These are phyloP conservation scores for Gymnopithys bicolor DNA, from an alignment of 2,797 vertebrate genomes.

Conservation along the genomic window DNA sequence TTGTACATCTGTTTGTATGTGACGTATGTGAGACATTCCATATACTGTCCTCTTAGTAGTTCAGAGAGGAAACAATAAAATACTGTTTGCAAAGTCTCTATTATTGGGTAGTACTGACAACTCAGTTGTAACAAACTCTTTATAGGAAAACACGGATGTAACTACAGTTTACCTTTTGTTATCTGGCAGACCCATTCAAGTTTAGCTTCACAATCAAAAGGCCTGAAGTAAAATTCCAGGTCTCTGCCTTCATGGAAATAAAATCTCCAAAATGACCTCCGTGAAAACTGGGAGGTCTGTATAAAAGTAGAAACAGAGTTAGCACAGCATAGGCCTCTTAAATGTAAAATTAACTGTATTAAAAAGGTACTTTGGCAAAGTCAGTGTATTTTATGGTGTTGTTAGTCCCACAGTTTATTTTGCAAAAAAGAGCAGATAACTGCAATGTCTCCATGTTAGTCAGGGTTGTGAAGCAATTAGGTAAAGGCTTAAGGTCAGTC, in stretches of 20 bases:
- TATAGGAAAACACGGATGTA: background rate
- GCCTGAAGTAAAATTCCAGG: conserved; percentile 80
- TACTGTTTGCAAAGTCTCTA: background rate
- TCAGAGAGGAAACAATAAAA: background rate
- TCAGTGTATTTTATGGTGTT: background rate
- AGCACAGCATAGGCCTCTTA: background rate
- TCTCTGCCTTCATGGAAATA: conserved; percentile 60
- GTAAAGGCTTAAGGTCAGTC: background rate
- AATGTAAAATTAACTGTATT: background rate
- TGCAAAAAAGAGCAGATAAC: background rate
- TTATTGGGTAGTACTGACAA: background rate
- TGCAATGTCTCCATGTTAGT: background rate
- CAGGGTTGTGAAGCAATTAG: background rate
- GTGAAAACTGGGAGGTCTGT: conserved; percentile 63
- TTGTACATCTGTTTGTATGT: background rate
- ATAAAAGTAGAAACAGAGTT: background rate
- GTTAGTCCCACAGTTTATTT: background rate
- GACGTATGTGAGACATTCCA: background rate
- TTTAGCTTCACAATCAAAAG: conserved; percentile 91
- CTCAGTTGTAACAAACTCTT: background rate
- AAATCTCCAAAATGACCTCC: conserved; percentile 56
- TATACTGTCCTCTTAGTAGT: background rate
- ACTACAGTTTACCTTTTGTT: conserved; percentile 84
- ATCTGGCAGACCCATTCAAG: conserved; percentile 97
- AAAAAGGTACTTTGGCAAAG: background rate